A percentile compares a stretch with the other conserved stretches of the same genome.
These are phyloP conservation scores for Parazoanthus atlanticus DNA, from an alignment of 92 coral and sea anemone species.

Conservation along the genomic window DNA sequence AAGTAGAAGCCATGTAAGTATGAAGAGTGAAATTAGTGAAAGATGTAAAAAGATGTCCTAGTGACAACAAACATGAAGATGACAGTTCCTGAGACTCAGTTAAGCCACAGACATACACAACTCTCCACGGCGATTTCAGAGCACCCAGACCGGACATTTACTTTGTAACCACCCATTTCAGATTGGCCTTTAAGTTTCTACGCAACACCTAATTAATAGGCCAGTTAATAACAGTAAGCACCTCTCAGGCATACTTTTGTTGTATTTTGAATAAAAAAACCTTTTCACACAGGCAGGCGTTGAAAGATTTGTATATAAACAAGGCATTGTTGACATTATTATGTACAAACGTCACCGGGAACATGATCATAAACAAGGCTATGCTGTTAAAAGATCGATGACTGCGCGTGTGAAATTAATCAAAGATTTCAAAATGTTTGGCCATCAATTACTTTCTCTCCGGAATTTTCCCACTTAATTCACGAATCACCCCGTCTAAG, in stretches of 20 bases:
- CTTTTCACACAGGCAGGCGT: neutral
- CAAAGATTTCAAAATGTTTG: neutral
- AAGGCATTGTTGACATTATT: neutral
- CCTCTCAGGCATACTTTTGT: neutral
- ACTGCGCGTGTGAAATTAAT: neutral
- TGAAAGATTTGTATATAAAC: constrained; percentile 7
- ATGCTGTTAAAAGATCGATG: neutral
- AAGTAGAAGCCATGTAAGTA: no score
- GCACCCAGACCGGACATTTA: neutral
- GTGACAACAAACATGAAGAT: no score
- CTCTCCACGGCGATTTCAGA: constrained; percentile 14
- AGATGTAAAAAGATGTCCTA: no score
- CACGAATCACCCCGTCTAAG: neutral
- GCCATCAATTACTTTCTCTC: no score
- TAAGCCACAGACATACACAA: no score
- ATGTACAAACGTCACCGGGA: neutral
- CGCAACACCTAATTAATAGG: neutral
- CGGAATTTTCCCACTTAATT: neutral
- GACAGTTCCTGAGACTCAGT: no score
- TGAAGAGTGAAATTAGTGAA: no score
- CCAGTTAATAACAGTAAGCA: neutral
- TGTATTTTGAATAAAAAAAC: neutral
- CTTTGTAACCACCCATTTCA: neutral
- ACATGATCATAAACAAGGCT: neutral
- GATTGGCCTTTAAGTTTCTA: neutral